Conservation (phyloP, 1,140 invertebrate species). For the Drosophila repletoides region DNA sequence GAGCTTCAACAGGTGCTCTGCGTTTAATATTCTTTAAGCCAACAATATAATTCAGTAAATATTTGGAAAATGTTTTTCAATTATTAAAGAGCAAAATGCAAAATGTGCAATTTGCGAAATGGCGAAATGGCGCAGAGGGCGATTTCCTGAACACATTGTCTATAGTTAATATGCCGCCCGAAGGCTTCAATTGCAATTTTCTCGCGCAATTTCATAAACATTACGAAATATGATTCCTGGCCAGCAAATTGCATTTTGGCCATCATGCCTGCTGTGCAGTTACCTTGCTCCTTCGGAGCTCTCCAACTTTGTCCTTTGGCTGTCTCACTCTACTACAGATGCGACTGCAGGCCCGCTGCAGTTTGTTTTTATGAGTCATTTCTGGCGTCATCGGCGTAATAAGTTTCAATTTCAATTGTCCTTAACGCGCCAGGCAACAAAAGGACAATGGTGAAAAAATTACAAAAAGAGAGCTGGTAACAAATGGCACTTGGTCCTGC, state of each 20-base stretch:
- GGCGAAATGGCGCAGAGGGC: not conserved
- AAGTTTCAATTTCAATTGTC: slow-evolving; percentile 76
- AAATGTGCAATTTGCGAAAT: not conserved
- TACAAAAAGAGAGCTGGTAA: slow-evolving; percentile 3
- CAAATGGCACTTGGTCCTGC: slow-evolving; percentile 6
- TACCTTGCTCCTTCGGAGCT: not conserved
- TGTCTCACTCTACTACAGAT: not conserved
- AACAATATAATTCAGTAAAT: not conserved
- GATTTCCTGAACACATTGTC: not conserved
- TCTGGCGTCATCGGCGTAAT: slow-evolving; percentile 52
- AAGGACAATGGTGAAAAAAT: slow-evolving; percentile 14
- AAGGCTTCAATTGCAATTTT: slow-evolving; percentile 31
- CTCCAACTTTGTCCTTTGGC: slow-evolving; percentile 11
- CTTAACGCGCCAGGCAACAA: slow-evolving; percentile 29
- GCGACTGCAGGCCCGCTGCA: slow-evolving; percentile 37
- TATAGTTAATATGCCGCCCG: not conserved
- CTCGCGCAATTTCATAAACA: slow-evolving; percentile 31
- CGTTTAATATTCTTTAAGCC: not conserved
- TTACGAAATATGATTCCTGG: slow-evolving; percentile 47
- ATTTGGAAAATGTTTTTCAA: not conserved
- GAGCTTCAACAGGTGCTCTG: slow-evolving; percentile 19
- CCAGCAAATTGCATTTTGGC: slow-evolving; percentile 61
- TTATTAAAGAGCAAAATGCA: no score
- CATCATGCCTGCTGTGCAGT: slow-evolving; percentile 43
- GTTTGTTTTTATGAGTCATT: slow-evolving; percentile 35